Base-by-base conservation (phyloP, 2,888 invertebrate species). In the Metopia argyrocephala region DNA sequence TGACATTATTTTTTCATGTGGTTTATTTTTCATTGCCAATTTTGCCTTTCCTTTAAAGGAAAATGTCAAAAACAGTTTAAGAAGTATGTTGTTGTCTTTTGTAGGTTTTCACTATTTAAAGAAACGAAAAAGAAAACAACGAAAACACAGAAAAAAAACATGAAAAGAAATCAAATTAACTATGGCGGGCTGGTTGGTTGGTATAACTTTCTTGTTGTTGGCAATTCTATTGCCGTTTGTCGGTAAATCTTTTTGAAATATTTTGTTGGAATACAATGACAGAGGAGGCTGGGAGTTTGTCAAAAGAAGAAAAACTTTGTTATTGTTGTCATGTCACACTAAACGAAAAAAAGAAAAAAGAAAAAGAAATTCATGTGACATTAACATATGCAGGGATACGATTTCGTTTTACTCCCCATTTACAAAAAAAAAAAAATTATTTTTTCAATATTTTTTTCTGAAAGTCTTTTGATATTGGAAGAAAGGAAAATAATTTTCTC, bases 61-160 rank as follows among this genome's bases (percentile, higher is more conserved):
- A 74, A 48, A 69, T 81, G 81, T 81, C 81, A 81, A 74, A 81
- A 81, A 57, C 81, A 79, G 52, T 57, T 57, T 7, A 12, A 46
- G 5, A 1, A 23, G 3, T 38, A 9, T 2, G 38, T 38, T 38
- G 15, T 12, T 12, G 15, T 38, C 38, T 38, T 38, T 38, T 38
- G 38, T 38, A 15, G 38, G 38, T 38, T 38, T 38, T 38, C 38
- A 38, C 38, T 15, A 38, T 2, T 38, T 15, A 38, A 38, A 38
- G 38, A 38, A 38, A 3, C 38, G 15, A 31, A 31, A 6, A 31
- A 31, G 4, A 9, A 12, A 31, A 9, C 0, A 5, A 31, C 2
- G 12, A 31, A 3, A 31, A 31, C 7, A 31, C 7, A 12, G 31
- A 31, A 31, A 6, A 12, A 31, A 38, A 38, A 38, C 38, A 38